These are phyloP conservation scores for Myocastor coypus DNA, from an alignment of 2,113 vertebrate species.

Conservation along the genomic window DNA sequence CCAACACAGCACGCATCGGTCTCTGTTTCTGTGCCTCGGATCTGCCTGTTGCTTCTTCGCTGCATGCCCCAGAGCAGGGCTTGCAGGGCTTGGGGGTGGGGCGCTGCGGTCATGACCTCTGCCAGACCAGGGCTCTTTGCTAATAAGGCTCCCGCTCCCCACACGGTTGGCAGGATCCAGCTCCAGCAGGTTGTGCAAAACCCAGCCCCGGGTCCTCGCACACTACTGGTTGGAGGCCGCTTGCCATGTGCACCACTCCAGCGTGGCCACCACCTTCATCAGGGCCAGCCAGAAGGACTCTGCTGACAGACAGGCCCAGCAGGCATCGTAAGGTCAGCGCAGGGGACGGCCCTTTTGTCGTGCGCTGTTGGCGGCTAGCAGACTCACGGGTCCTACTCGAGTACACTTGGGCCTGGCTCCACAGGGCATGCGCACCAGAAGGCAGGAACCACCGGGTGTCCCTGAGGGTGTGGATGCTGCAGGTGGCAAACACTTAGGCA, in stretches of 20 bases:
- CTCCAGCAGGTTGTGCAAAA: not conserved
- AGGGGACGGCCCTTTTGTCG: not conserved
- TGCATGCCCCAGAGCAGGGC: not conserved
- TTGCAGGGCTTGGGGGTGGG: not conserved
- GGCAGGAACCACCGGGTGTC: not conserved
- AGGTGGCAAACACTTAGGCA: not conserved
- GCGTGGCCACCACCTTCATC: accelerated
- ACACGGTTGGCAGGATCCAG: accelerated
- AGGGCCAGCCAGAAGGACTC: not conserved
- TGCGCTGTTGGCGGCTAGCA: not conserved
- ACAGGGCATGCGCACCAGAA: not conserved
- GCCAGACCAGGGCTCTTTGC: not conserved
- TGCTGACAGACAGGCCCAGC: not conserved
- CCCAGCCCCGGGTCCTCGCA: not conserved
- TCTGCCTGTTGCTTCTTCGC: accelerated
- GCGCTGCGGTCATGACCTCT: accelerated
- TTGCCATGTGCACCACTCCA: accelerated
- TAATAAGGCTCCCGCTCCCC: not conserved
- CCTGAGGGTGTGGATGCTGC: accelerated
- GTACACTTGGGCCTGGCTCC: accelerated
- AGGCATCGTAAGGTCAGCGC: accelerated
- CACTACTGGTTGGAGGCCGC: accelerated
- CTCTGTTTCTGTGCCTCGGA: not conserved
- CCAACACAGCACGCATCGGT: accelerated
- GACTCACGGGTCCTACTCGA: not conserved